Base-by-base conservation (phyloP, 1,140 invertebrate genomes). In the Drosophila watanabei region DNA sequence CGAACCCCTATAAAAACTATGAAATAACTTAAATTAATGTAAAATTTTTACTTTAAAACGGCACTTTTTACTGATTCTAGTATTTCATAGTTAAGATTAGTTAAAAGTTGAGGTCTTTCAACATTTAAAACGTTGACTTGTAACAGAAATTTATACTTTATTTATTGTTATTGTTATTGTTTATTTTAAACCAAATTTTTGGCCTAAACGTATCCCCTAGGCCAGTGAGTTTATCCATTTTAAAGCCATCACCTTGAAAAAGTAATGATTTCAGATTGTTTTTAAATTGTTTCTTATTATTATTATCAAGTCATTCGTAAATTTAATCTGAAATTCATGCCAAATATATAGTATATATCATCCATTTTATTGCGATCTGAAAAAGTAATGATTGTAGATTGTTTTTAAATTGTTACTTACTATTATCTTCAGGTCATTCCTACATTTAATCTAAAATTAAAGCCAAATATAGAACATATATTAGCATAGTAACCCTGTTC, bases 161-260 rank as follows among this genome's bases (percentile, higher is more conserved):
- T n/a, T n/a, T n/a, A n/a, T n/a, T n/a, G n/a, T n/a, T n/a, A n/a
- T 9, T 16, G 35, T 16, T 48, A n/a, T n/a, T n/a, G n/a, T 48
- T 13, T 5, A 24, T 24, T 48, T 46, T 7, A 24, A 2, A 5
- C 3, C 20, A 9, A 13, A 5, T 49, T 28, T 48, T 4, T 9
- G 18, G 60, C 59, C 24, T 28, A 49, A 62, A 52, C 5, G 32
- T 14, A 28, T 52, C 8, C 7, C 11, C 32, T 62, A 62, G 43
- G 45, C 16, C 20, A 59, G 10, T 30, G 16, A 33, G 18, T 20
- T 49, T 13, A 18, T 5, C 7, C 5, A 32, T 30, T 32, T 14
- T 10, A 18, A 20, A 16, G 4, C 30, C 7, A 54, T 14, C 18
- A n/a, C 39, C n/a, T 2, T 41, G 2, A 9, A 43, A 18, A 18